Evolutionary conservation across 2,797 vertebrate genomes (phyloP).

Genomic region (Setipinna tenuifilis): DNA sequence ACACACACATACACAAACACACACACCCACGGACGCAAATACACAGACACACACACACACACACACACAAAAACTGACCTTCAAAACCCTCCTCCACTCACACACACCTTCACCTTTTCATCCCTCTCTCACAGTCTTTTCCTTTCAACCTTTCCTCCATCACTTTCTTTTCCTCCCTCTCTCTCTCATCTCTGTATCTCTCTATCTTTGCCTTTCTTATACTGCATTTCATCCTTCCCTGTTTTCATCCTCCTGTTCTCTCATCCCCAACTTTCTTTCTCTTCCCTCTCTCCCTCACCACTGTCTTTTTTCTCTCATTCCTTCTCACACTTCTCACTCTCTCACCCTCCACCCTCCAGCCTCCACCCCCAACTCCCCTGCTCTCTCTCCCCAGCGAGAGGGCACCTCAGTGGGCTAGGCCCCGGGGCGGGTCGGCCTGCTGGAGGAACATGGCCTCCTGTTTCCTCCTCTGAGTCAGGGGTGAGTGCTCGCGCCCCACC

Average conservation of each 20-base stretch:
- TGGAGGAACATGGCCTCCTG: slow-evolving; percentile 28
- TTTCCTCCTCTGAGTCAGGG: slow-evolving; percentile 51
- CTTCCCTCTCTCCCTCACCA: neutral
- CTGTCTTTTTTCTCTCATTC: neutral
- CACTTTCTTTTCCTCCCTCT: neutral
- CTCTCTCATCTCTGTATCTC: neutral
- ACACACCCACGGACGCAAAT: neutral
- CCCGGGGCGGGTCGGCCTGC: slow-evolving; percentile 51
- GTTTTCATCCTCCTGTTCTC: too few relatives aligned
- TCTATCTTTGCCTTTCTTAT: too few relatives aligned
- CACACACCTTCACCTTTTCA: neutral
- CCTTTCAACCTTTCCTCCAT: neutral
- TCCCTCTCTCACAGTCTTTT: neutral
- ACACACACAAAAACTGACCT: neutral
- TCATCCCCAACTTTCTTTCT: neutral
- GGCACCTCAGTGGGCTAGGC: slow-evolving; percentile 51
- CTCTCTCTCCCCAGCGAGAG: slow-evolving; percentile 11
- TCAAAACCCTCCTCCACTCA: neutral
- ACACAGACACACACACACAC: neutral
- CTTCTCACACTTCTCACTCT: neutral
- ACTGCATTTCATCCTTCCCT: too few relatives aligned
- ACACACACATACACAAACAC: slow-evolving; percentile 11
- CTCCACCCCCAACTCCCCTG: neutral
- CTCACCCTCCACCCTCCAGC: neutral
- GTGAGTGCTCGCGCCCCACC: slow-evolving; percentile 45